A percentile compares a stretch with the other conserved stretches of the same genome.
phyloP scores from a whole-genome alignment of 2,797 vertebrate genomes.

The Melanogrammus aeglefinus region DNA sequence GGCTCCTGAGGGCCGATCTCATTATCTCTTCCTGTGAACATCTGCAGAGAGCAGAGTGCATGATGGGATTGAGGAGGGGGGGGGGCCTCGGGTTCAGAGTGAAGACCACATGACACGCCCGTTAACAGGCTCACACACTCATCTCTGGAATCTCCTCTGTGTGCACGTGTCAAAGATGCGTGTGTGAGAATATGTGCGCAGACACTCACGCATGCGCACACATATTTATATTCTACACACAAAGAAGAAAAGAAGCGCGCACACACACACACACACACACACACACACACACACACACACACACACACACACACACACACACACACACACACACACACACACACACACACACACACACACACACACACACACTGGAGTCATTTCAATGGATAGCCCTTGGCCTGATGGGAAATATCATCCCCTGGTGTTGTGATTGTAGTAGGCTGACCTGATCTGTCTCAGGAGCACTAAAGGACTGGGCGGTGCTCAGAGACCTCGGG shows the following conservation, averaged over 20 bases:
- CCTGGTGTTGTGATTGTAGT: neutral
- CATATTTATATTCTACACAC: neutral
- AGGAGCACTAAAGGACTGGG: neutral
- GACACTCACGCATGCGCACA: neutral
- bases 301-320: neutral
- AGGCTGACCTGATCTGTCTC: neutral
- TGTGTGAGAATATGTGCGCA: neutral
- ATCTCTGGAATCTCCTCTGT: neutral
- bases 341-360: neutral
- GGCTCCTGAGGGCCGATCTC: slow-evolving; percentile 25
- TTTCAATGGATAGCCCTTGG: neutral
- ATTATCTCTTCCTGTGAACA: slow-evolving; percentile 31
- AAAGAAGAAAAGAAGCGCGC: neutral
- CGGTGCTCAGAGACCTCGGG: no score
- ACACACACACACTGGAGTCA: neutral
- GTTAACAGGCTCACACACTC: slow-evolving; percentile 6
- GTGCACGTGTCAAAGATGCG: neutral
- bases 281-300: neutral
- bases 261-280: no score
- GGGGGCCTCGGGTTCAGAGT: neutral
- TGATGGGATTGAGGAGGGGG: slow-evolving; percentile 27
- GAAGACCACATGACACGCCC: slow-evolving; percentile 1
- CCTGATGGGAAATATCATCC: neutral
- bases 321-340: neutral
- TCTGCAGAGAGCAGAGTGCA: slow-evolving; percentile 25